phyloP scores from a whole-genome alignment of 2,113 vertebrate genomes.

The Notothenia coriiceps region DNA sequence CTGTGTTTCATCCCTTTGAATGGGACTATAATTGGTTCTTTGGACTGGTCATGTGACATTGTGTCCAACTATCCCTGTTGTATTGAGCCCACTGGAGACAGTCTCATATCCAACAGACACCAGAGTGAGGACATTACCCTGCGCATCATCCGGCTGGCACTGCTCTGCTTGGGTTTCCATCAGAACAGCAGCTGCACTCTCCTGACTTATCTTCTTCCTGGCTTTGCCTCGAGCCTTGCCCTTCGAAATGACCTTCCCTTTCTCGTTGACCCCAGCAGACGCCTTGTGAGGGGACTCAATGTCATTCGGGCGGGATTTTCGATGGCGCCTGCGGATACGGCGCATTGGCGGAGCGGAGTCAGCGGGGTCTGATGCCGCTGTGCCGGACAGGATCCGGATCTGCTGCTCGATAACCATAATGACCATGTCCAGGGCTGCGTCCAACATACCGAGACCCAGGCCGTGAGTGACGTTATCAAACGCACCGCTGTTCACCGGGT shows the following conservation, averaged over 20 bases:
- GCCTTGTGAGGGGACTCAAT: constrained; percentile 59
- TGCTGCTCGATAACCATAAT: constrained; percentile 82
- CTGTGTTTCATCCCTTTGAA: not conserved
- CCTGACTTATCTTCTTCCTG: constrained; percentile 64
- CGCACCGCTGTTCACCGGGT: constrained; percentile 76
- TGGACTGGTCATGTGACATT: not conserved
- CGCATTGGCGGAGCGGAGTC: constrained; percentile 64
- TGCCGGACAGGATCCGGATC: constrained; percentile 84
- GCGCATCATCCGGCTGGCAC: constrained; percentile 63
- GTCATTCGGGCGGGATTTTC: constrained; percentile 61
- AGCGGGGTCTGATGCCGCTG: constrained; percentile 74
- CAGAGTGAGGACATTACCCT: constrained; percentile 81
- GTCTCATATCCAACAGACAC: constrained; percentile 85
- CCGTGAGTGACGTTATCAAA: constrained; percentile 85
- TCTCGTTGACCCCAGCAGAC: constrained; percentile 42
- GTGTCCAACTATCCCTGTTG: constrained; percentile 55
- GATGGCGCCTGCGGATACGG: constrained; percentile 80
- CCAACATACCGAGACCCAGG: constrained; percentile 84
- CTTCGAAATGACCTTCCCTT: constrained; percentile 68
- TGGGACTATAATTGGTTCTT: not conserved
- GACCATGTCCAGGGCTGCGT: constrained; percentile 82
- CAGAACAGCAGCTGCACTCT: not conserved
- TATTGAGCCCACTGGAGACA: constrained; percentile 76
- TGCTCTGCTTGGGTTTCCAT: constrained; percentile 44
- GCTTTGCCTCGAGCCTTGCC: constrained; percentile 67